Conservation (phyloP, 2,113 vertebrate genomes). For the Rhinolophus ferrumequinum region DNA sequence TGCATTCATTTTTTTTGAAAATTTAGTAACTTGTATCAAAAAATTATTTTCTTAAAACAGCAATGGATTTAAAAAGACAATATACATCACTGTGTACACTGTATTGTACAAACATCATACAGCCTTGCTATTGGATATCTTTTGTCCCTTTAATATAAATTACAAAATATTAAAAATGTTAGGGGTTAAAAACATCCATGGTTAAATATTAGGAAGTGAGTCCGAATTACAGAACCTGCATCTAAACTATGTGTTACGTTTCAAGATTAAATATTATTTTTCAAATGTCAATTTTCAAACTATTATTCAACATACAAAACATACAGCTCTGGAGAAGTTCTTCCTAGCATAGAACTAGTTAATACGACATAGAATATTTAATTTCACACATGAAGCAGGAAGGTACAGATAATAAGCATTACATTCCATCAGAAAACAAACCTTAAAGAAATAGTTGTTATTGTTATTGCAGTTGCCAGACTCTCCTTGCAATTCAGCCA, state of each 20-base stretch:
- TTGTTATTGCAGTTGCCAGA: constrained; percentile 76
- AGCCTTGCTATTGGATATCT: background rate
- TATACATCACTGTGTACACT: background rate
- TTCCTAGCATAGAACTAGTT: constrained; percentile 54
- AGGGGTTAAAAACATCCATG: constrained; percentile 54
- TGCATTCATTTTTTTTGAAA: background rate
- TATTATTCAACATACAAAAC: constrained; percentile 41
- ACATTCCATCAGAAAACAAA: constrained; percentile 76
- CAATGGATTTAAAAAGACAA: constrained; percentile 32
- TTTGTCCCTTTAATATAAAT: background rate
- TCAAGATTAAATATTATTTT: constrained; percentile 21
- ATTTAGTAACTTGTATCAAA: constrained; percentile 5
- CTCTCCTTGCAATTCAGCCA: constrained; percentile 69
- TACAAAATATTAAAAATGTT: constrained; percentile 59
- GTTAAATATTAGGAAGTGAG: constrained; percentile 67
- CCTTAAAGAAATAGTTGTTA: constrained; percentile 80
- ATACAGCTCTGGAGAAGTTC: constrained; percentile 13
- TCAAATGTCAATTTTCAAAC: constrained; percentile 44
- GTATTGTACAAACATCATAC: background rate
- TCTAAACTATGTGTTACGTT: constrained; percentile 2
- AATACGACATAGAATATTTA: constrained; percentile 53
- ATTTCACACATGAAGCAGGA: constrained; percentile 66
- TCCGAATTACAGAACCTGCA: background rate
- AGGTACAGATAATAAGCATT: constrained; percentile 62
- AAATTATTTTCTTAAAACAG: background rate